Evolutionary conservation across 2,113 vertebrate species (phyloP), one percentile per base, ranked within the genome.

Genomic region (Rousettus leschenaultii): DNA sequence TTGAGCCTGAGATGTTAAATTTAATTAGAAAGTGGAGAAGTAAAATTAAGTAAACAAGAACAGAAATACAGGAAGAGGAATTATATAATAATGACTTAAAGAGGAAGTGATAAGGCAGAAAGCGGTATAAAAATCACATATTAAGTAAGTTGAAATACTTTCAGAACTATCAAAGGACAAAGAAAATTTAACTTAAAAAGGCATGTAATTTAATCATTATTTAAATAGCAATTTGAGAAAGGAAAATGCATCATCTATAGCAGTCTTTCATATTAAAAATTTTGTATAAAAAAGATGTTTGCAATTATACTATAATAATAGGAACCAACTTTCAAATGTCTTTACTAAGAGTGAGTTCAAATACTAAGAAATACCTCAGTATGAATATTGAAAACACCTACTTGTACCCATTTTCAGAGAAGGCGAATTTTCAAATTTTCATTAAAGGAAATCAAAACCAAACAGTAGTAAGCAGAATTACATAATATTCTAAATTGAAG

Each of bases 231-330:
- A 74, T 51, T 26, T 82, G 48, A 33, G 4, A 43, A 55, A 85
- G 80, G 43, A 88, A 97, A 88, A 97, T 82, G 7, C 86, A 94
- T 57, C 38, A 89, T 95, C 78, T 96, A 85, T 77, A 80, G 24
- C 9, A 68, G 86, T 40, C 71, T 85, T 87, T 84, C 48, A 88
- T 73, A 55, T 80, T 90, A 65, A 87, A 95, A 83, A 89, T 66
- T 43, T 92, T 86, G n/a, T 61, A 83, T 68, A 86, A 85, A 82
- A 95, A 38, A 86, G 48, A 21, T 21, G 9, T 48, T 61, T 66
- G 38, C 28, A 80, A 71, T 30, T 85, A 26, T 78, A 83, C 61
- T 89, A 51, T 75, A 94, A 66, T 53, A 91, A 89, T 26, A 87
- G 61, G 40, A 95, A 55, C 3, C 43, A 97, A 86, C 55, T 90